A percentile compares a stretch with the other conserved stretches of the same genome.
Conservation (phyloP, 2,113 vertebrate genomes). For the Pseudorasbora parva region DNA sequence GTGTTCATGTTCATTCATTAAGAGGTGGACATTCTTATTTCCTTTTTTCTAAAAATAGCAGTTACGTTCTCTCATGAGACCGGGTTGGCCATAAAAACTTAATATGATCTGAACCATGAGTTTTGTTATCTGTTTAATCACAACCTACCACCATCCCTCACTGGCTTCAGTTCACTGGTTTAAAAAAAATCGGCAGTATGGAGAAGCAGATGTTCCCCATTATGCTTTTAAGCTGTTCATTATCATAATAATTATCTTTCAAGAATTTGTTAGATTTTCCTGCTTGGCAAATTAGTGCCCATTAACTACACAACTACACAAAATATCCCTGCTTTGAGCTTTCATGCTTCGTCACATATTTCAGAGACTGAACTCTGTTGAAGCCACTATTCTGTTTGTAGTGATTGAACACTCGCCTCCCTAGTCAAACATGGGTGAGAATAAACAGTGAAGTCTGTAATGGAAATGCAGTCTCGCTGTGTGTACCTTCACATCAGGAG, state of each 20-base stretch:
- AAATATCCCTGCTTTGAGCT: neutral
- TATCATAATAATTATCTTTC: neutral
- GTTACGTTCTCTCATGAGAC: too few species aligned
- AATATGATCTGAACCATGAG: too few species aligned
- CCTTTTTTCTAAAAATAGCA: too few species aligned
- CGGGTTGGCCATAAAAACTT: too few species aligned
- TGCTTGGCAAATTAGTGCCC: neutral
- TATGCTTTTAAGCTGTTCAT: neutral
- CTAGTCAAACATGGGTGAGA: constrained; percentile 36
- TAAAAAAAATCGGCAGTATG: constrained; percentile 40
- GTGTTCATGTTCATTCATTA: constrained; percentile 52
- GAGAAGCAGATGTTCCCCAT: constrained; percentile 64
- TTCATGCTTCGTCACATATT: neutral
- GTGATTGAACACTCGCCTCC: constrained; percentile 24
- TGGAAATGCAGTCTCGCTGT: constrained; percentile 11
- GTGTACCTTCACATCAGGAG: neutral
- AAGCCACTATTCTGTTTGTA: neutral
- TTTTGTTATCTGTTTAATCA: too few species aligned
- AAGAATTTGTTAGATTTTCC: neutral
- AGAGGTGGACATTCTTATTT: too few species aligned
- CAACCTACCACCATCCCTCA: too few species aligned
- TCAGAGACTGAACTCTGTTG: neutral
- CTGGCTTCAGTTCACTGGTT: too few species aligned
- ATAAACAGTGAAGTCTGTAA: constrained; percentile 46
- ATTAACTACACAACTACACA: too few species aligned